Percentiles rank a stretch among this genome's conserved stretches.
Conservation (phyloP, 1,140 invertebrate genomes). For the Eueides isabella region DNA sequence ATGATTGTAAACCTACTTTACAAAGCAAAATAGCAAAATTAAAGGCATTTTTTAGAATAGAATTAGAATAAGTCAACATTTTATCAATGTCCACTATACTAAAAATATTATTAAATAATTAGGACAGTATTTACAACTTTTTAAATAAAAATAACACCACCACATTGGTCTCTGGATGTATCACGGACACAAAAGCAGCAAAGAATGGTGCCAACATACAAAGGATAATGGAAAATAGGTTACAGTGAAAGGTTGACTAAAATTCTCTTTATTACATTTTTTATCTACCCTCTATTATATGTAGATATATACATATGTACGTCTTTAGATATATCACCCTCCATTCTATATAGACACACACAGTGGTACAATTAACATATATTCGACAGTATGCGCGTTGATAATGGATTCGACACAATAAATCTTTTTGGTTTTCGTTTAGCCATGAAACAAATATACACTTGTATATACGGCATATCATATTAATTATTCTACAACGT, state of each 20-base stretch:
- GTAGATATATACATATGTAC: not conserved
- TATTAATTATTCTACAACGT: no score
- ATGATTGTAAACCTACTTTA: no score
- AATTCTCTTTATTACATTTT: slow-evolving; percentile 18
- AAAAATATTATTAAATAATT: no score
- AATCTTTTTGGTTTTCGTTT: no score
- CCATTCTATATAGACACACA: not conserved
- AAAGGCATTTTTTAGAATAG: no score
- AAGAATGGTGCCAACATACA: slow-evolving; percentile 56
- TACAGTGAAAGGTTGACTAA: slow-evolving; percentile 41
- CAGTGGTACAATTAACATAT: not conserved
- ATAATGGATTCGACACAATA: not conserved
- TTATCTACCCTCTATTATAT: slow-evolving; percentile 3
- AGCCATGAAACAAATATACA: no score
- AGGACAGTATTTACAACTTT: not conserved
- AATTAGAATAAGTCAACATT: no score
- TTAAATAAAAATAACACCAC: slow-evolving; percentile 19
- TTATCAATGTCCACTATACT: no score
- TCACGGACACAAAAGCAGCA: slow-evolving; percentile 44
- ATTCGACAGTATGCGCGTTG: not conserved
- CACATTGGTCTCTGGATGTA: slow-evolving; percentile 28
- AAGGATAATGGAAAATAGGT: slow-evolving; percentile 56
- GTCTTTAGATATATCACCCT: not conserved
- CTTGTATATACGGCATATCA: no score
- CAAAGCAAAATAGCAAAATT: no score